A percentile compares a stretch with the other conserved stretches of the same genome.
phyloP scores from a whole-genome alignment of 1,140 invertebrate species.

The Himalopsyche phryganea region DNA sequence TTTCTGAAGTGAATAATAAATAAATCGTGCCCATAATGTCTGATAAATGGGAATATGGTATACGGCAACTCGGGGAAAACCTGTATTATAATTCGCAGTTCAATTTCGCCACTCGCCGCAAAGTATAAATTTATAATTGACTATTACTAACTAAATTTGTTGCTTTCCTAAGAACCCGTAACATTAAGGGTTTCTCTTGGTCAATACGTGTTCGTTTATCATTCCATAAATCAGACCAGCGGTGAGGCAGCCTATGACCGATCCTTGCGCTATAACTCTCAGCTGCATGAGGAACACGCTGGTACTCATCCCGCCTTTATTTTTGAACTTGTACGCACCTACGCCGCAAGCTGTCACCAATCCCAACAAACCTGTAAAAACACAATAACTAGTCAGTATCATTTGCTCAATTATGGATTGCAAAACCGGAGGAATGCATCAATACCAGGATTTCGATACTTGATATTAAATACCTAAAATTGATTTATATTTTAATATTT shows the following conservation, averaged over 20 bases:
- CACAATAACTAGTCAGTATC: neutral
- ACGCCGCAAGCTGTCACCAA: conserved; percentile 61
- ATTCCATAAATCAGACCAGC: conserved; percentile 66
- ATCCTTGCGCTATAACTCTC: conserved; percentile 78
- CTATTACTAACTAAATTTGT: too few relatives aligned
- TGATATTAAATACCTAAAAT: too few relatives aligned
- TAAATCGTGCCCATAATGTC: too few relatives aligned
- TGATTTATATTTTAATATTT: too few relatives aligned
- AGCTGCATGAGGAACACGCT: conserved; percentile 82
- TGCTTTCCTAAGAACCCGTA: too few relatives aligned
- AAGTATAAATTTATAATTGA: too few relatives aligned
- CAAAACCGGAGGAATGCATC: too few relatives aligned
- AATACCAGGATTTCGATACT: neutral
- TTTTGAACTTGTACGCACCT: conserved; percentile 72
- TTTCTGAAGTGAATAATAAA: too few relatives aligned
- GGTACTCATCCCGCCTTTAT: conserved; percentile 68
- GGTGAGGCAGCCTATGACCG: conserved; percentile 68
- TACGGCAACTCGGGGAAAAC: too few relatives aligned
- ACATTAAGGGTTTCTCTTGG: conserved; percentile 38
- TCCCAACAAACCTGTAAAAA: conserved; percentile 64
- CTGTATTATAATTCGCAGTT: too few relatives aligned
- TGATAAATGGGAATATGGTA: too few relatives aligned
- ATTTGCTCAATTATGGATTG: neutral
- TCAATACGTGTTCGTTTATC: conserved; percentile 56
- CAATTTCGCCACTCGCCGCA: too few relatives aligned